Evolutionary conservation across 1,140 invertebrate genomes (phyloP), one percentile per base, ranked within the genome.

Genomic region (Drosophila lowei): DNA sequence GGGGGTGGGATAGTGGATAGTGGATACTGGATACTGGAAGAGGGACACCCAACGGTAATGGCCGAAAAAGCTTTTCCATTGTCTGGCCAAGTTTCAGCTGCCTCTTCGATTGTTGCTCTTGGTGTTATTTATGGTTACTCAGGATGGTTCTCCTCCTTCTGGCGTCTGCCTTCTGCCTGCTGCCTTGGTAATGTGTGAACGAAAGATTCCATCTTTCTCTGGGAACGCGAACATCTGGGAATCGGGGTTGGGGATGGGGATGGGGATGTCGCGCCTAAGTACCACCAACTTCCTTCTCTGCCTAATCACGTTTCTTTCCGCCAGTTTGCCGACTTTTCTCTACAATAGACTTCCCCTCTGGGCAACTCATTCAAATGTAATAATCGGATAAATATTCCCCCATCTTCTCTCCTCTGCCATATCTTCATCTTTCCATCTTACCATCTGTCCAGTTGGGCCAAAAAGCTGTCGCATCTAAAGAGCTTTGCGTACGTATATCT

Each of bases 321-420:
- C n/a, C 21, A n/a, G 21, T 34, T 65, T 38, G 11, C 43, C 30
- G 30, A 34, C 30, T 57, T 67, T 4, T 67, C 34, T 18, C 16
- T 15, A 6, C 3, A 21, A n/a, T 30, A 50, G 30, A 55, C 41
- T 67, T 38, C 30, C 30, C 47, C 30, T 41, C 54, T 5, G 59
- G 59, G 47, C 41, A 58, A 60, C 57, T 47, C 65, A 71, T 59
- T 72, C 66, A 71, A 72, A 71, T 71, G 68, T 71, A 71, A 71
- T 72, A 72, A 72, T 50, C 55, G 65, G 65, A 72, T 72, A 42
- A 72, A 57, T 34, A 42, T 49, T 34, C 43, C 38, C 30, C 41
- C 28, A 28, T 4, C 23, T 23, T 23, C 23, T 23, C 41, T 46
- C 46, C 49, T 5, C 1, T 25, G 16, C 13, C 41, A 16, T 68